Evolutionary conservation across 2,888 invertebrate species (phyloP), one percentile per base, ranked within the genome.

Genomic region (Thymelicus acteon): DNA sequence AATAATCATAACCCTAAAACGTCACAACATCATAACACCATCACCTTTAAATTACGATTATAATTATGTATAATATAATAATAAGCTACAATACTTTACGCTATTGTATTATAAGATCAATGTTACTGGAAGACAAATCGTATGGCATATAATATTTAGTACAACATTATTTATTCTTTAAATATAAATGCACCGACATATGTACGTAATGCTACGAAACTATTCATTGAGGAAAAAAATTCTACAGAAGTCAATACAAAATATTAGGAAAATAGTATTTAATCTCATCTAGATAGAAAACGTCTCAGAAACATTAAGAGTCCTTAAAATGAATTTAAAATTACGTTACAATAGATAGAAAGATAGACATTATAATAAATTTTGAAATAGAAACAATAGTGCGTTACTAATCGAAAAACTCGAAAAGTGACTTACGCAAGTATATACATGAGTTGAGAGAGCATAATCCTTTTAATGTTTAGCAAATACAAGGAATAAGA

Each of bases 91-190:
- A 90, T 92, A 91, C 85, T 87, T 90, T 89, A 90, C 84, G 82
- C 92, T 93, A 93, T 92, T 91, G 91, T 70, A 60, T 90, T 88
- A 88, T 91, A 91, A 90, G 92, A 91, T 91, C 91, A 92, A 91
- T 90, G 85, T 93, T 93, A 92, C 88, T 94, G 94, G 94, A 94
- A 94, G 94, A 94, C 94, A 94, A 94, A 91, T 94, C 90, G 93
- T 94, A 94, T 94, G 94, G 94, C 94, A 90, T 93, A 93, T 85
- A 89, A 92, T 93, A 92, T 82, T 88, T 89, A 88, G 86, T 91
- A 89, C 84, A 86, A 85, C 82, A 83, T 84, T 79, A 82, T 87
- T 83, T 84, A 73, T 81, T 86, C 60, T 84, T 84, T 84, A 80
- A 90, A 89, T 91, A 90, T 82, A 89, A 91, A 90, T 88, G 90